phyloP scores from a whole-genome alignment of 2,113 vertebrate genomes.

The Sminthopsis crassicaudata region DNA sequence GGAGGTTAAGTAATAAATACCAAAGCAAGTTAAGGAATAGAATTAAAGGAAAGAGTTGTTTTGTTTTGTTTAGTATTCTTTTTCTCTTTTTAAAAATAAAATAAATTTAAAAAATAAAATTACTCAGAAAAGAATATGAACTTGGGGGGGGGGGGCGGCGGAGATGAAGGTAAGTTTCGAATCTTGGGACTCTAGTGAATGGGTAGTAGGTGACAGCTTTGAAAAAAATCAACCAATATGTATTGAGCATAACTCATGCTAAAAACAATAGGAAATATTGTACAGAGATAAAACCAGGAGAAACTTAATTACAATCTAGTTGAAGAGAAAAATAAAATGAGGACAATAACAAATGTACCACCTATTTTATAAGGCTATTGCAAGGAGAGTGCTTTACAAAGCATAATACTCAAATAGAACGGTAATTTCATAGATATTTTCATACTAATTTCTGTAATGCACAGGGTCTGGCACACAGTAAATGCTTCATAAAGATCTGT shows the following conservation, averaged over 20 bases:
- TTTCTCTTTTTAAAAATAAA: too few species aligned
- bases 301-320: background rate
- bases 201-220: background rate
- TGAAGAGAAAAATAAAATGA: background rate
- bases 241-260: background rate
- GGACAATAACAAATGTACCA: background rate
- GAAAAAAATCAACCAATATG: background rate
- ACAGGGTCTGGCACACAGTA: background rate
- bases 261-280: background rate
- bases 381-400: background rate
- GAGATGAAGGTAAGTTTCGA: background rate
- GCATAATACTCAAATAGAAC: background rate
- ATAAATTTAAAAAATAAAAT: too few species aligned
- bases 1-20: too few species aligned
- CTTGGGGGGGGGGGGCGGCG: too few species aligned
- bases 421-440: background rate
- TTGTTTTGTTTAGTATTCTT: too few species aligned
- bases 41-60: too few species aligned
- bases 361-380: background rate
- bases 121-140: too few species aligned
- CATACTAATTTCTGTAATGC: background rate
- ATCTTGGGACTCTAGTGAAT: background rate
- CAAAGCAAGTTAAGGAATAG: too few species aligned
- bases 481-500: background rate
- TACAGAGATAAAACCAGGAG: background rate